phyloP scores from a whole-genome alignment of 2,113 vertebrate species.

The Cochlearius cochlearius region DNA sequence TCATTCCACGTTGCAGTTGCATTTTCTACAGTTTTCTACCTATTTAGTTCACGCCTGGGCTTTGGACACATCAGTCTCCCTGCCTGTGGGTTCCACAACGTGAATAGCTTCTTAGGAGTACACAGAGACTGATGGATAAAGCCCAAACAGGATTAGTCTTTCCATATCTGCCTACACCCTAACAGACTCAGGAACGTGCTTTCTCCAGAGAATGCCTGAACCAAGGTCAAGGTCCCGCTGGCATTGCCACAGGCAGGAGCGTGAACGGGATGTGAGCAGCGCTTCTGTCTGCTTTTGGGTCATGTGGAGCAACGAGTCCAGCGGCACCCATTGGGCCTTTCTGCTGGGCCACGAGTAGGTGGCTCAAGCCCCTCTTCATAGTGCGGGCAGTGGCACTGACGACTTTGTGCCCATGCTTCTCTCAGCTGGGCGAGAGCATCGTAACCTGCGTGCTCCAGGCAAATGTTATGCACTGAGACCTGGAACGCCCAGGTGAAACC shows the following conservation, averaged over 20 bases:
- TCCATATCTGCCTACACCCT: not conserved
- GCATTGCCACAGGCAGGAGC: not conserved
- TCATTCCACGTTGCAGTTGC: not conserved
- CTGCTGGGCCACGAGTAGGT: not conserved
- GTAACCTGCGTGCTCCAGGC: not conserved
- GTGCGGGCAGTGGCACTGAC: accelerated
- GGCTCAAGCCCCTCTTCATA: not conserved
- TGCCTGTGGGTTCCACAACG: not conserved
- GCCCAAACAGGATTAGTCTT: not conserved
- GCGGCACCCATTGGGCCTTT: not conserved
- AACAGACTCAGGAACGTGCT: not conserved
- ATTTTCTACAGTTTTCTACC: not conserved
- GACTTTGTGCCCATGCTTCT: not conserved
- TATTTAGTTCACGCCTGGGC: not conserved
- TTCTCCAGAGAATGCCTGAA: not conserved
- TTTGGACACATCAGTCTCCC: not conserved
- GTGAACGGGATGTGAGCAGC: accelerated
- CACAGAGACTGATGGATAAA: not conserved
- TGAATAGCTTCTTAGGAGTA: not conserved
- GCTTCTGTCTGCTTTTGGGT: not conserved
- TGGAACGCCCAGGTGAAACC: not conserved
- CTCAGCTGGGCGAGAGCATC: accelerated
- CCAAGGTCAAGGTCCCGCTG: not conserved
- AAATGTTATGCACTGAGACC: accelerated
- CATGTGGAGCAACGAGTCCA: not conserved